A percentile compares a stretch with the other conserved stretches of the same genome.
Conservation (phyloP, 2,113 vertebrate species). For the Rhizomys pruinosus region DNA sequence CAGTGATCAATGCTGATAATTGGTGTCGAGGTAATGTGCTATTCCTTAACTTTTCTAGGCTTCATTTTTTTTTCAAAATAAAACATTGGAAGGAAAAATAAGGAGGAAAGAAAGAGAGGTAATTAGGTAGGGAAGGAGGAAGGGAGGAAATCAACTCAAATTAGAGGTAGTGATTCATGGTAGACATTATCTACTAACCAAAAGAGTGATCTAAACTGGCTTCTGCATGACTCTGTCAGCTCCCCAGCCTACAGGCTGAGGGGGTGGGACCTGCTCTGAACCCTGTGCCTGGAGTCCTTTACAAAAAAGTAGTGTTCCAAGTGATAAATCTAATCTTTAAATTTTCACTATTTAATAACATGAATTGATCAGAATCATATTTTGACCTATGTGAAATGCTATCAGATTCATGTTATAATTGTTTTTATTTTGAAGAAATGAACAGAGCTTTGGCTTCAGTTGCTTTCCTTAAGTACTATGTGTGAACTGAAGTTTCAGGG, state of each 20-base stretch:
- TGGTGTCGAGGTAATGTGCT: background rate
- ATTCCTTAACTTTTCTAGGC: background rate
- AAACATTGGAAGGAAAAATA: background rate
- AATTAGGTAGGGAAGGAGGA: too few relatives aligned
- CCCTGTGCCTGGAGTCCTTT: background rate
- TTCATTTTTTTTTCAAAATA: constrained; percentile 28
- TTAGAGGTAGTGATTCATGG: background rate
- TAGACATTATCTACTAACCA: background rate
- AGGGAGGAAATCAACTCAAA: background rate
- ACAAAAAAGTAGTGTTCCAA: constrained; percentile 22
- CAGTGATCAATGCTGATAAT: background rate
- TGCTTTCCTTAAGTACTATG: background rate
- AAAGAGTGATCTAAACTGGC: background rate
- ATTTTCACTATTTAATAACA: constrained; percentile 7
- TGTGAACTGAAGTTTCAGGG: background rate
- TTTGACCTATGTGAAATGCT: constrained; percentile 21
- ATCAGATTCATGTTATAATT: background rate
- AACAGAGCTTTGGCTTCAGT: background rate
- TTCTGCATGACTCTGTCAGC: background rate
- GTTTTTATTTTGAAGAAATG: constrained; percentile 60
- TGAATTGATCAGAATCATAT: background rate
- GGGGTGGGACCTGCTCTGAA: background rate
- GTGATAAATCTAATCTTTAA: background rate
- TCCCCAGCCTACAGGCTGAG: background rate
- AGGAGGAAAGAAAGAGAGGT: background rate